A percentile compares a stretch with the other conserved stretches of the same genome.
These are phyloP conservation scores for Myanophis thanlyinensis DNA, from an alignment of 2,113 vertebrate species.

Conservation along the genomic window DNA sequence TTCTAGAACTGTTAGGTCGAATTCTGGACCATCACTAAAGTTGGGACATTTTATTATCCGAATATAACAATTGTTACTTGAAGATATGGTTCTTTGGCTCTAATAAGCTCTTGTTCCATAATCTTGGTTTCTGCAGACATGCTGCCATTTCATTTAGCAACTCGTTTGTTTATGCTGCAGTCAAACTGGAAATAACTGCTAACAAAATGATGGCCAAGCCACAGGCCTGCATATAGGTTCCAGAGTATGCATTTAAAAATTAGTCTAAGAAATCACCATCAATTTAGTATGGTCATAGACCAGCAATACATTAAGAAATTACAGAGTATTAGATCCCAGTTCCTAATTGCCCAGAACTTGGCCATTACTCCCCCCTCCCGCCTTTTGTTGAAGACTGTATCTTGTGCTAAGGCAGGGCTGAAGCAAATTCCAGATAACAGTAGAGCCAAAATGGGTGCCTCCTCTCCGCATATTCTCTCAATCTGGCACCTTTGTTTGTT, in stretches of 20 bases:
- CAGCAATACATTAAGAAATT: background rate
- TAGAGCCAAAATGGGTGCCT: background rate
- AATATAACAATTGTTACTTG: background rate
- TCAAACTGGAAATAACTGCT: background rate
- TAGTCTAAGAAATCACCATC: background rate
- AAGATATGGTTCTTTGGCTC: background rate
- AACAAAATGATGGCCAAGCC: background rate
- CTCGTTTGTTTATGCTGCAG: background rate
- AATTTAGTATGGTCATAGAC: background rate
- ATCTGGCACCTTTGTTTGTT: background rate
- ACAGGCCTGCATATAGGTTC: background rate
- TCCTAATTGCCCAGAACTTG: background rate
- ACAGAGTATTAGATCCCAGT: background rate
- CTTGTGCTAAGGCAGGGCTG: background rate
- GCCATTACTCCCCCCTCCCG: background rate
- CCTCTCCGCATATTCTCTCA: background rate
- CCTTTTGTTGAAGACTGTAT: background rate
- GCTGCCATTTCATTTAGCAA: background rate
- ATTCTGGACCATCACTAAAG: background rate
- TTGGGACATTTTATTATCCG: background rate
- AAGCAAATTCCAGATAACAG: background rate
- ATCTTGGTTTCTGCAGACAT: background rate
- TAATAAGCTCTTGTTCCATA: background rate
- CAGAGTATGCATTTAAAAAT: background rate
- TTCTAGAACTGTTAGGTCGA: background rate